These are phyloP conservation scores for Trogon surrucura DNA, from an alignment of 2,113 vertebrate genomes.

Conservation along the genomic window DNA sequence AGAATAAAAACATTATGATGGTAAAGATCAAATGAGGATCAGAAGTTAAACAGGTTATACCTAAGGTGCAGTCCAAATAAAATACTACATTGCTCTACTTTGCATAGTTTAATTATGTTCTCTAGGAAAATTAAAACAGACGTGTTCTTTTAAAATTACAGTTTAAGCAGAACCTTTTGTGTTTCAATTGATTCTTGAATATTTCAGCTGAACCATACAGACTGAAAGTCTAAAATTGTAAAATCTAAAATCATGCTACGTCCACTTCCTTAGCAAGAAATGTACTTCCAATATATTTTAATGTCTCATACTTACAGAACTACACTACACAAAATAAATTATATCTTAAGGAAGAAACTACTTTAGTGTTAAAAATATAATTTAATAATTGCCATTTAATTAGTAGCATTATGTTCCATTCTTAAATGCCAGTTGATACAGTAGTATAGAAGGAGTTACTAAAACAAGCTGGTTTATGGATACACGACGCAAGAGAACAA, in stretches of 20 bases:
- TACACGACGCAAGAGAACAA: not conserved
- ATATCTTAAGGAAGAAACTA: not conserved
- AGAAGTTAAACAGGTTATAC: conserved; percentile 24
- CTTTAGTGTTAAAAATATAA: not conserved
- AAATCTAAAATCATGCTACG: not conserved
- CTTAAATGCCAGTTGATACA: not conserved
- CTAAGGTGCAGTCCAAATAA: not conserved
- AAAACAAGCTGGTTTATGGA: not conserved
- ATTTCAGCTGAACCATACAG: not conserved
- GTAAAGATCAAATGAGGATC: not conserved
- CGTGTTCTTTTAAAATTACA: not conserved
- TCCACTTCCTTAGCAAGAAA: not conserved
- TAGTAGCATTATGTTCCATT: not conserved
- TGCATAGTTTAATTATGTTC: not conserved
- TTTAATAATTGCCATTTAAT: not conserved
- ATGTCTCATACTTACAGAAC: not conserved
- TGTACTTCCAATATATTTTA: not conserved
- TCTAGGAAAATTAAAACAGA: conserved; percentile 5
- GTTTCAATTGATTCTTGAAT: not conserved
- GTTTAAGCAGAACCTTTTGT: not conserved
- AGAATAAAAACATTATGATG: not conserved
- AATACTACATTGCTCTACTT: not conserved
- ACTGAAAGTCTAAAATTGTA: not conserved
- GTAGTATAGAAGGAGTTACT: not conserved
- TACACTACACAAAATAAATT: not conserved